A percentile compares a stretch with the other conserved stretches of the same genome.
phyloP scores from a whole-genome alignment of 1,140 invertebrate genomes.

The Drosophila triauraria region DNA sequence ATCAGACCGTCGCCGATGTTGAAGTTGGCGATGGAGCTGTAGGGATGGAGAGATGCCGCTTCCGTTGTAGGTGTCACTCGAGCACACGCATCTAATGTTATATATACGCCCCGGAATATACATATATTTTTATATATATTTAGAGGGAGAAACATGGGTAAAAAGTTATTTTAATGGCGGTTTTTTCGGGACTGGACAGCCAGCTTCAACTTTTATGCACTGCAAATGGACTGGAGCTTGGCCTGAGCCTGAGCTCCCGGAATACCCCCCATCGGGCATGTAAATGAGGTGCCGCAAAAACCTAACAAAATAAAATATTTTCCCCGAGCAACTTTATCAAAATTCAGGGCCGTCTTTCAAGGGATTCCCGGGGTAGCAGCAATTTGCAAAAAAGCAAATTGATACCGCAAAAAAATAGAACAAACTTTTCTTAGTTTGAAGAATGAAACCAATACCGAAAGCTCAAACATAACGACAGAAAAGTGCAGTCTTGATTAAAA shows the following conservation, averaged over 20 bases:
- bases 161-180: conserved; percentile 73
- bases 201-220: conserved; percentile 32
- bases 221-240: conserved; percentile 16
- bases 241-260: background rate
- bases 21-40: conserved; percentile 14
- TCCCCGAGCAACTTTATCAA: background rate
- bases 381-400: background rate
- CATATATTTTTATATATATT: background rate
- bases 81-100: background rate
- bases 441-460: background rate
- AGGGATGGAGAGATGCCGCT: background rate
- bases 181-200: conserved; percentile 30
- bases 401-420: no score
- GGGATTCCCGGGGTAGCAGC: no score
- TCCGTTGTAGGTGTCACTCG: conserved; percentile 30
- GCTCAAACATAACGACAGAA: no score
- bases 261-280: conserved; percentile 8
- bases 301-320: background rate
- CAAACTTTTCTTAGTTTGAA: background rate
- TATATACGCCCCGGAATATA: conserved; percentile 2
- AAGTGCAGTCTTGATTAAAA: background rate
- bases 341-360: background rate
- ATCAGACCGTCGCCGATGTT: conserved; percentile 39
- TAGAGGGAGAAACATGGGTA: background rate
- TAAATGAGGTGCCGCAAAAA: conserved; percentile 25